Evolutionary conservation across 2,797 vertebrate genomes (phyloP).

Genomic region (Urosaurus nigricauda): DNA sequence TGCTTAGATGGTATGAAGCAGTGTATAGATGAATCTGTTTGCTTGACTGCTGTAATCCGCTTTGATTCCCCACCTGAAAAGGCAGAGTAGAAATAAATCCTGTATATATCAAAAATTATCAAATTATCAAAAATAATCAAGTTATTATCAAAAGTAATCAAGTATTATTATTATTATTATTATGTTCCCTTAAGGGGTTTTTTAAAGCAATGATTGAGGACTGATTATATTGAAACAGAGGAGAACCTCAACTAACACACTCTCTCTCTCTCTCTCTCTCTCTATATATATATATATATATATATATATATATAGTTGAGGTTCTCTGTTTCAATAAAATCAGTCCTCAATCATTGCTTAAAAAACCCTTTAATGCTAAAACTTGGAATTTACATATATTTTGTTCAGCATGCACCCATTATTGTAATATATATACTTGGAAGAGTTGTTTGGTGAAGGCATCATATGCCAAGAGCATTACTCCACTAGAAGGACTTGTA

Average conservation of each 20-base stretch:
- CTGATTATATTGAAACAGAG: not conserved
- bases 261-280: no score
- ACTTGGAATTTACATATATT: not conserved
- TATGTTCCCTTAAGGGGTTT: not conserved
- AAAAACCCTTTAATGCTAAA: not conserved
- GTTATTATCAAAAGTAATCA: no score
- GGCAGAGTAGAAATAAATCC: no score
- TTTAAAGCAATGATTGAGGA: not conserved
- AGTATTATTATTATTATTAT: no score
- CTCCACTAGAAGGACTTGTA: not conserved
- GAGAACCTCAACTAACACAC: slow-evolving; percentile 1
- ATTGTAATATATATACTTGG: not conserved
- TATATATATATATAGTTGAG: not conserved
- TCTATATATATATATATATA: no score
- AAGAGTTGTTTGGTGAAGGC: no score
- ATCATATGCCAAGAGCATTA: not conserved
- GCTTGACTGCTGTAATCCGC: no score
- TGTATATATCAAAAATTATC: no score
- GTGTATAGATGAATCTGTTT: no score
- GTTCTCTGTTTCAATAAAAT: not conserved
- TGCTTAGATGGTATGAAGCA: no score
- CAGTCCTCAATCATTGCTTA: not conserved
- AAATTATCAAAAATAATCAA: no score
- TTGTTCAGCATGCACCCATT: not conserved
- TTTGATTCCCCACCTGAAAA: no score